phyloP scores from a whole-genome alignment of 2,797 vertebrate species.

The Triplophysa yarkandensis region DNA sequence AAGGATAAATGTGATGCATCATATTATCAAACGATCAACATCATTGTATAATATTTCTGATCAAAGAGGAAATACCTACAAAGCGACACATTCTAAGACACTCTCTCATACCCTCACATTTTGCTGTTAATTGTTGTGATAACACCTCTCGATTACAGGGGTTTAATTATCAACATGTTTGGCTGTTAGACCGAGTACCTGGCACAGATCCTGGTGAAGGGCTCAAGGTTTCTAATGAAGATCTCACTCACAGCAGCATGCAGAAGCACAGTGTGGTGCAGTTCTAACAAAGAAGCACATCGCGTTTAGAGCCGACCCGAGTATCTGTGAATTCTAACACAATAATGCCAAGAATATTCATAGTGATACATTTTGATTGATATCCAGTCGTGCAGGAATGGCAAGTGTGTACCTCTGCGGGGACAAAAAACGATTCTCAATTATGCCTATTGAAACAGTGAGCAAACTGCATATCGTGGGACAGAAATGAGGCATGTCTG shows the following conservation, averaged over 20 bases:
- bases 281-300: constrained; percentile 73
- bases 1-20: too few relatives aligned
- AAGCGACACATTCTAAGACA: constrained; percentile 53
- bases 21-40: background rate
- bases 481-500: constrained; percentile 48
- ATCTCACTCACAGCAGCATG: constrained; percentile 62
- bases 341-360: constrained; percentile 71
- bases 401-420: constrained; percentile 45
- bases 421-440: constrained; percentile 40
- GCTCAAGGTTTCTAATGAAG: constrained; percentile 65
- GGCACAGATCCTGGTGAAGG: constrained; percentile 64
- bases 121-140: constrained; percentile 84
- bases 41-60: background rate
- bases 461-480: constrained; percentile 44
- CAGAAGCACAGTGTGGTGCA: constrained; percentile 65
- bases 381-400: constrained; percentile 72
- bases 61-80: constrained; percentile 46
- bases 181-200: constrained; percentile 76
- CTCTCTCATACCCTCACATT: constrained; percentile 52
- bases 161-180: constrained; percentile 84
- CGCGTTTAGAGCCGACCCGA: constrained; percentile 63
- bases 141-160: constrained; percentile 80
- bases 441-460: constrained; percentile 30
- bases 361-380: constrained; percentile 81
- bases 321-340: constrained; percentile 79